Evolutionary conservation across 1,140 invertebrate genomes (phyloP).

Genomic region (Phthorimaea operculella): DNA sequence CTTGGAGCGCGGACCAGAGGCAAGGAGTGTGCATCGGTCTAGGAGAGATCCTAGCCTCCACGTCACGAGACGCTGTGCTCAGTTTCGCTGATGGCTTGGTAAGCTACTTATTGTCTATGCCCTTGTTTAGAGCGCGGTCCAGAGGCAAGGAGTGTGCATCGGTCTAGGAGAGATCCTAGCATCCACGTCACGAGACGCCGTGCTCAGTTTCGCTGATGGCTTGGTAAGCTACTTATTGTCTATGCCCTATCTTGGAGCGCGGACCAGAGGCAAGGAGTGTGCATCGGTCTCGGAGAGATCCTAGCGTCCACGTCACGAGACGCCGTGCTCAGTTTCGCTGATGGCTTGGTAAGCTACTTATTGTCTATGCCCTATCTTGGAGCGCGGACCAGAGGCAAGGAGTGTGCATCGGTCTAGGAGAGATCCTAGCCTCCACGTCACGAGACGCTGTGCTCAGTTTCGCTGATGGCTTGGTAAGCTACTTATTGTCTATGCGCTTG

Average conservation of each 20-base stretch:
- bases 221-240: no score
- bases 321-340: constrained; percentile 93
- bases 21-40: constrained; percentile 99
- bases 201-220: constrained; percentile 92
- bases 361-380: constrained; percentile 96
- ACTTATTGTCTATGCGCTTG: constrained; percentile 78
- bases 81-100: constrained; percentile 93
- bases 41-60: constrained; percentile 98
- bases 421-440: constrained; percentile 97
- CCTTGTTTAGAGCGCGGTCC: constrained; percentile 97
- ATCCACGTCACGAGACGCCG: constrained; percentile 95
- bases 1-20: constrained; percentile 93
- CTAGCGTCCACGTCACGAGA: constrained; percentile 96
- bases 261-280: constrained; percentile 98
- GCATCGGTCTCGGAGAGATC: constrained; percentile 98
- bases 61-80: constrained; percentile 93
- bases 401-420: constrained; percentile 97
- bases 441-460: constrained; percentile 94
- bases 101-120: constrained; percentile 9
- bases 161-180: constrained; percentile 98
- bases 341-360: constrained; percentile 83
- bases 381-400: constrained; percentile 97
- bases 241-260: constrained; percentile 93
- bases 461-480: constrained; percentile 84
- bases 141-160: constrained; percentile 98